Evolutionary conservation across 1,140 invertebrate genomes (phyloP), one percentile per base, ranked within the genome.

Genomic region (Coelopa frigida): DNA sequence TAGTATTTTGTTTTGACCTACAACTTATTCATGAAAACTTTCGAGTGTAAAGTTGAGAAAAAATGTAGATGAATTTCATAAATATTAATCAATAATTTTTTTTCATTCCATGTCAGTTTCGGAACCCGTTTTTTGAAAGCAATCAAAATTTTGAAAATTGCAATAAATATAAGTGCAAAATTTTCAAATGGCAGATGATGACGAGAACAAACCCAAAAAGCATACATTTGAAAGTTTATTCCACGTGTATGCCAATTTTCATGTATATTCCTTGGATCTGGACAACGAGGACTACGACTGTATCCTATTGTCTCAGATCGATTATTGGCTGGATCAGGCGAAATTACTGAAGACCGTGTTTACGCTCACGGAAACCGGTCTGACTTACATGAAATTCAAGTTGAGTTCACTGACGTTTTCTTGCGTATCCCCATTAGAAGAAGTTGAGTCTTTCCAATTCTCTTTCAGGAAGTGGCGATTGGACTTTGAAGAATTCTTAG

Each of bases 311-410:
- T 62, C 62, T 0, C 62, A 66, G 43, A 47, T 66, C 1, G 62
- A 66, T 46, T 38, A 32, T 36, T 66, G 62, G 62, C 46, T 65
- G 22, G 52, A 56, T 18, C 61, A 66, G 37, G 57, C 62, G 6
- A 62, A 61, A 42, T 37, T 66, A 4, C 55, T 66, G 48, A 60
- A 54, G 10, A 31, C n/a, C 5, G 54, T 52, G 26, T 59, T 66
- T 26, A 51, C 62, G 3, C 50, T 58, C 10, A 59, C 49, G 0
- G 62, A 66, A 36, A 66, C 62, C 0, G 62, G 62, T 8, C 47
- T 66, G 4, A 49, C 58, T 29, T 66, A 65, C n/a, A 65, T 66
- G 59, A 52, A 58, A 20, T 66, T 66, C 21, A 62, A 60, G 62
- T 66, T 52, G 43, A n/a, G 20, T 31, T 17, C 18, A 17, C 20